These are phyloP conservation scores for Maconellicoccus hirsutus DNA, from an alignment of 1,140 invertebrate genomes.

Conservation along the genomic window DNA sequence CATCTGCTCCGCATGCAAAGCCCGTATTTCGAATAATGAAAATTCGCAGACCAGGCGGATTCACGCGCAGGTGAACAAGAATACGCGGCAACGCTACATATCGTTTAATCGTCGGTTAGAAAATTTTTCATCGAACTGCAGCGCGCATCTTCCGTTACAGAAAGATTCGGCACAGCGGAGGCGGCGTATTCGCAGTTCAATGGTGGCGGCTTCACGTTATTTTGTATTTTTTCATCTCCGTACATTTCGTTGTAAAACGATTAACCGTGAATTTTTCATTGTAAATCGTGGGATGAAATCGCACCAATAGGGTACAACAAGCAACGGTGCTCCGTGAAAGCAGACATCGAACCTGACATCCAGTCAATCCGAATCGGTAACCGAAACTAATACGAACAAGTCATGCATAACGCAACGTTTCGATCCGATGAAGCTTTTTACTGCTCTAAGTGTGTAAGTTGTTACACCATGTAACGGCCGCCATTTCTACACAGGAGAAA, in stretches of 20 bases:
- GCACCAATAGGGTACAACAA: background rate
- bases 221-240: too few species aligned
- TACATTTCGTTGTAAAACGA: background rate
- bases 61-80: background rate
- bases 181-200: background rate
- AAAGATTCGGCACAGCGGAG: background rate
- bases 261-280: background rate
- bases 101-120: background rate
- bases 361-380: conserved; percentile 2
- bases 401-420: conserved; percentile 3
- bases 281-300: conserved; percentile 8
- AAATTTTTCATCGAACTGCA: too few species aligned
- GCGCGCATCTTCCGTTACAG: too few species aligned
- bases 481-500: background rate
- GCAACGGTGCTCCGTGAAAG: background rate
- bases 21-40: background rate
- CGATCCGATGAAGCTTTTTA: background rate
- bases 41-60: background rate
- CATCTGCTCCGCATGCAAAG: background rate
- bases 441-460: background rate
- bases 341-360: conserved; percentile 7
- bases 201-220: background rate
- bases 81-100: background rate
- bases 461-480: conserved; percentile 2
- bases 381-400: background rate